Conservation (phyloP, 2,888 invertebrate species). For the Carpatolechia fugitivella region DNA sequence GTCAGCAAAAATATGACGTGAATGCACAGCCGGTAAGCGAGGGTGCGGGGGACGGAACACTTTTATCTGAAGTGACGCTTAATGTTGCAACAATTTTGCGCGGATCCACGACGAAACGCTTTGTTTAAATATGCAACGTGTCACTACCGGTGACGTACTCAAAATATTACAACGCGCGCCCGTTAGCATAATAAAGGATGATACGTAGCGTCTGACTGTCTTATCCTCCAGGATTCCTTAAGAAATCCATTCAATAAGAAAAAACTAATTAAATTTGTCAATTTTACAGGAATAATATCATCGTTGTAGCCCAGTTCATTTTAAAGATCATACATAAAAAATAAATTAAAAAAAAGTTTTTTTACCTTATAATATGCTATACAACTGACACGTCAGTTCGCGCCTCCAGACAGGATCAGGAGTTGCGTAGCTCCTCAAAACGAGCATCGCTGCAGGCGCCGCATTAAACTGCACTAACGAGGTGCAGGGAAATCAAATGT, state of each 20-base stretch:
- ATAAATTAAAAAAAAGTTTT: no score
- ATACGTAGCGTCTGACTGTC: constrained; percentile 6
- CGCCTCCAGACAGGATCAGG: constrained; percentile 10
- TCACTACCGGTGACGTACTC: constrained; percentile 67
- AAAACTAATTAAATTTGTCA: no score
- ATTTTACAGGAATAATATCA: no score
- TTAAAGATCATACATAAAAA: no score
- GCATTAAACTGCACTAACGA: constrained; percentile 65
- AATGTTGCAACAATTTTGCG: constrained; percentile 57
- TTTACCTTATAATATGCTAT: not conserved
- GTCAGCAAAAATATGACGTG: constrained; percentile 16
- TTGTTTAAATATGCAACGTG: constrained; percentile 68
- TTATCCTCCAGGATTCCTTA: constrained; percentile 8
- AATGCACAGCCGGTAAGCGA: not conserved
- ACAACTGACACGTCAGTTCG: not conserved
- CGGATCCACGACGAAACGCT: constrained; percentile 45
- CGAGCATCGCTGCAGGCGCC: constrained; percentile 59
- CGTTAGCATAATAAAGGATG: constrained; percentile 64
- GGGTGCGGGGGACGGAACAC: constrained; percentile 24
- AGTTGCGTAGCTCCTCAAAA: constrained; percentile 25
- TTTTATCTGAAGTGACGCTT: constrained; percentile 48
- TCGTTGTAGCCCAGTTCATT: no score
- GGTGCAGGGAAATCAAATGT: constrained; percentile 45
- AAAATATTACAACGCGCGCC: constrained; percentile 68
- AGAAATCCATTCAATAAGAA: not conserved